Percentiles rank a stretch among this genome's conserved stretches.
phyloP scores from a whole-genome alignment of 2,113 vertebrate species.

The Spilogale gracilis region DNA sequence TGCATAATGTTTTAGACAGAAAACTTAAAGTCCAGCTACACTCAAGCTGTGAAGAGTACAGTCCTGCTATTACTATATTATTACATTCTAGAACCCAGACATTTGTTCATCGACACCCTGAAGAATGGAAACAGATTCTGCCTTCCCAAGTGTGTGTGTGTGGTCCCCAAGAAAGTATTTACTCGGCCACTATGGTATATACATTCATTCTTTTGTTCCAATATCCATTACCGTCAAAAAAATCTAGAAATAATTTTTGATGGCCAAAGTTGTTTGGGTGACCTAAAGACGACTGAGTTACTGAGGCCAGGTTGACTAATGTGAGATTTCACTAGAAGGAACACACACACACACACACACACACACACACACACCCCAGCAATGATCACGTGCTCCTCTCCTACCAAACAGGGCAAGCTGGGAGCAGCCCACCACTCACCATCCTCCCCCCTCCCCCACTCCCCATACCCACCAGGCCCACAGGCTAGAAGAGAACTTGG shows the following conservation, averaged over 20 bases:
- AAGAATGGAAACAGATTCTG: background rate
- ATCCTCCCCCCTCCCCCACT: background rate
- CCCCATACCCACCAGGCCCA: background rate
- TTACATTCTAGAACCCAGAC: background rate
- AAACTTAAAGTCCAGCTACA: background rate
- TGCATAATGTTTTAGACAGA: conserved; percentile 8
- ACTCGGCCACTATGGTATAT: background rate
- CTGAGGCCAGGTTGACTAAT: background rate
- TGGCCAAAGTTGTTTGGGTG: background rate
- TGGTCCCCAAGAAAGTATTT: background rate
- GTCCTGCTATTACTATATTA: background rate
- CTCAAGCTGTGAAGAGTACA: rapidly evolving
- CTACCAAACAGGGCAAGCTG: background rate
- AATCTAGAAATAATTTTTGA: background rate
- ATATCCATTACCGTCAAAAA: background rate
- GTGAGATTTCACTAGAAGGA: background rate
- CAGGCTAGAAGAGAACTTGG: background rate
- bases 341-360: background rate
- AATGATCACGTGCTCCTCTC: background rate
- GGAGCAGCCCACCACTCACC: rapidly evolving
- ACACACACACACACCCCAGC: background rate
- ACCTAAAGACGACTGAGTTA: background rate
- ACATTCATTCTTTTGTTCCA: background rate
- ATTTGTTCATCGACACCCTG: background rate
- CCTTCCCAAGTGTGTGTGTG: background rate